Evolutionary conservation across 2,113 vertebrate species (phyloP).

Genomic region (Psammodynastes pulverulentus): DNA sequence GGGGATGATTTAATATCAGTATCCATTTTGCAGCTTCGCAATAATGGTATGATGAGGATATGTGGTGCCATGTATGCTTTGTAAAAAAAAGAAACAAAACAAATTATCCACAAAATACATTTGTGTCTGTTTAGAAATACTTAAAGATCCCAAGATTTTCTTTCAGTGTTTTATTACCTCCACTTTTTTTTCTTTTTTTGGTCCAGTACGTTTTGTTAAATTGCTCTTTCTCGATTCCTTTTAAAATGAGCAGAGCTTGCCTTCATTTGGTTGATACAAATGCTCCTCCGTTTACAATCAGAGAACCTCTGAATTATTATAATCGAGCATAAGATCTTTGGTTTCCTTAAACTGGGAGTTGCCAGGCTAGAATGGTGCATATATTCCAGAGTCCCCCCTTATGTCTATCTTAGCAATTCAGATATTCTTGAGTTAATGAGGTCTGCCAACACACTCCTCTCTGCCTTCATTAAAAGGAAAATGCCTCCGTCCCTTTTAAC

Average conservation of each 20-base stretch:
- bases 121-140: slow-evolving; percentile 27
- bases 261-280: slow-evolving; percentile 42
- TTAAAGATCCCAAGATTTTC: slow-evolving; percentile 43
- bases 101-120: slow-evolving; percentile 39
- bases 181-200: background rate
- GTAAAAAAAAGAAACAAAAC: too few species aligned
- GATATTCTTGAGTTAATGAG: slow-evolving; percentile 60
- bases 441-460: slow-evolving; percentile 62
- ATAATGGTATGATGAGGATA: slow-evolving; percentile 55
- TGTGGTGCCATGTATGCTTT: slow-evolving; percentile 44
- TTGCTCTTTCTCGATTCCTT: slow-evolving; percentile 4
- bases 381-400: slow-evolving; percentile 66
- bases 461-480: slow-evolving; percentile 76
- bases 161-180: slow-evolving; percentile 33
- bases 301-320: slow-evolving; percentile 49
- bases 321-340: slow-evolving; percentile 54
- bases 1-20: slow-evolving; percentile 50
- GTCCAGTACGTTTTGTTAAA: slow-evolving; percentile 2
- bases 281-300: slow-evolving; percentile 39
- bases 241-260: slow-evolving; percentile 40
- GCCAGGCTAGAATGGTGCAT: slow-evolving; percentile 61
- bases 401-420: slow-evolving; percentile 72
- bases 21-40: slow-evolving; percentile 30
- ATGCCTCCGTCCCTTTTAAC: slow-evolving; percentile 62
- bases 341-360: slow-evolving; percentile 64